Conservation (phyloP, 1,140 invertebrate species). For the Euura saliciscinereae region DNA sequence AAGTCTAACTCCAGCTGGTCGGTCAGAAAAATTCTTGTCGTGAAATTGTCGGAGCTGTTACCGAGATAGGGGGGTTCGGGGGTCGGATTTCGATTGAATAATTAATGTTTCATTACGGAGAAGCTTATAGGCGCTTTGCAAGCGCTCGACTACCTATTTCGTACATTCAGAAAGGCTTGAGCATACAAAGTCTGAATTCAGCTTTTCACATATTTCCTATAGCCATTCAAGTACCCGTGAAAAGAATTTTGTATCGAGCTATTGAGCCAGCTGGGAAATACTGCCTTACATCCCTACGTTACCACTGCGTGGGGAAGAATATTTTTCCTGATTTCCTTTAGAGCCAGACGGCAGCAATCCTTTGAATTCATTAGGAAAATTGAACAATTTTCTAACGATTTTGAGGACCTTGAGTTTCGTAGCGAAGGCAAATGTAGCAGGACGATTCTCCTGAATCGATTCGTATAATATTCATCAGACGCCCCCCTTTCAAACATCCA, state of each 20-base stretch:
- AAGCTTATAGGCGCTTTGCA: slow-evolving; percentile 57
- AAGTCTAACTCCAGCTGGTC: slow-evolving; percentile 40
- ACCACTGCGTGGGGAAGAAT: background rate
- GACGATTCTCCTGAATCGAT: background rate
- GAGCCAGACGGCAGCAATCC: background rate
- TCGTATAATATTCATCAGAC: slow-evolving; percentile 7
- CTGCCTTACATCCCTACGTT: background rate
- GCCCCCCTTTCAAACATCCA: background rate
- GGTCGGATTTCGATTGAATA: slow-evolving; percentile 61
- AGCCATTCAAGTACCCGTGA: slow-evolving; percentile 52
- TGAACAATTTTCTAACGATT: too few relatives aligned
- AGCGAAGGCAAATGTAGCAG: background rate
- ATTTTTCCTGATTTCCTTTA: background rate
- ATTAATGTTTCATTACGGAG: slow-evolving; percentile 60
- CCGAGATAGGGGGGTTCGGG: slow-evolving; percentile 20
- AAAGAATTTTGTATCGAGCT: slow-evolving; percentile 63
- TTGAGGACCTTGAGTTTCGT: too few relatives aligned
- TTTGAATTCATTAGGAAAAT: background rate
- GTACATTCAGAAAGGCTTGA: slow-evolving; percentile 54
- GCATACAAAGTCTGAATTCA: slow-evolving; percentile 44
- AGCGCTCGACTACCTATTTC: slow-evolving; percentile 43
- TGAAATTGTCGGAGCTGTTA: slow-evolving; percentile 19
- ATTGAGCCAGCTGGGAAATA: slow-evolving; percentile 45
- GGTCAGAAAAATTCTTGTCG: slow-evolving; percentile 38
- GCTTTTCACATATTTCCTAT: slow-evolving; percentile 61